A percentile compares a stretch with the other conserved stretches of the same genome.
Evolutionary conservation across 1,140 invertebrate genomes (phyloP).

Genomic region (Zelostemma sp.): DNA sequence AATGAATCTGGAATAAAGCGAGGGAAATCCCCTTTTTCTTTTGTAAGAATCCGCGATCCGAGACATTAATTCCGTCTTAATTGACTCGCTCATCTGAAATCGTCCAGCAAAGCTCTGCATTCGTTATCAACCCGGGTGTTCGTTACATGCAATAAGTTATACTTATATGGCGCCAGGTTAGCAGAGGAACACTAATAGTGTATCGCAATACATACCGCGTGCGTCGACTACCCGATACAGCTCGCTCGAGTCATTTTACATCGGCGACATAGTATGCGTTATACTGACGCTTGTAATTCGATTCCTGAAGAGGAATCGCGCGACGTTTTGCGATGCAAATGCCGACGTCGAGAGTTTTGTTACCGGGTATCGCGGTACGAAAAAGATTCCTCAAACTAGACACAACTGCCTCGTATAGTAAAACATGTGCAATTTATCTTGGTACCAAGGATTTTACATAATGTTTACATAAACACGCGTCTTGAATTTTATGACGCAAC

Average conservation of each 20-base stretch:
- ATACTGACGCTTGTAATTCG: slow-evolving; percentile 5
- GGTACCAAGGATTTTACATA: too few relatives aligned
- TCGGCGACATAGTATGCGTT: slow-evolving; percentile 6
- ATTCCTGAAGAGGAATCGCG: background rate
- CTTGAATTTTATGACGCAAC: too few relatives aligned
- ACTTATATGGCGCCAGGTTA: slow-evolving; percentile 9
- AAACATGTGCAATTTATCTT: too few relatives aligned
- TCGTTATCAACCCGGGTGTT: background rate
- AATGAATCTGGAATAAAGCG: too few relatives aligned
- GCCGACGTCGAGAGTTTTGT: background rate
- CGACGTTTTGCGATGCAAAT: background rate
- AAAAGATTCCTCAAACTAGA: background rate
- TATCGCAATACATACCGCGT: slow-evolving; percentile 11
- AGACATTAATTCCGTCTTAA: background rate
- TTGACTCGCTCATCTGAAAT: slow-evolving; percentile 7
- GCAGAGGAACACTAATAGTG: slow-evolving; percentile 10
- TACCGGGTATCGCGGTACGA: background rate
- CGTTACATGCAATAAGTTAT: slow-evolving; percentile 7
- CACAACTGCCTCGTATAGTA: background rate
- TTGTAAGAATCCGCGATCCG: too few relatives aligned
- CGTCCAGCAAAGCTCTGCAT: background rate
- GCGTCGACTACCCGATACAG: slow-evolving; percentile 4
- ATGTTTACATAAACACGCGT: too few relatives aligned
- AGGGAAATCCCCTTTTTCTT: too few relatives aligned
- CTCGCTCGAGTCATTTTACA: slow-evolving; percentile 18